Percentiles rank a stretch among this genome's conserved stretches.
Evolutionary conservation across 2,113 vertebrate genomes (phyloP).

Genomic region (Rhea pennata): DNA sequence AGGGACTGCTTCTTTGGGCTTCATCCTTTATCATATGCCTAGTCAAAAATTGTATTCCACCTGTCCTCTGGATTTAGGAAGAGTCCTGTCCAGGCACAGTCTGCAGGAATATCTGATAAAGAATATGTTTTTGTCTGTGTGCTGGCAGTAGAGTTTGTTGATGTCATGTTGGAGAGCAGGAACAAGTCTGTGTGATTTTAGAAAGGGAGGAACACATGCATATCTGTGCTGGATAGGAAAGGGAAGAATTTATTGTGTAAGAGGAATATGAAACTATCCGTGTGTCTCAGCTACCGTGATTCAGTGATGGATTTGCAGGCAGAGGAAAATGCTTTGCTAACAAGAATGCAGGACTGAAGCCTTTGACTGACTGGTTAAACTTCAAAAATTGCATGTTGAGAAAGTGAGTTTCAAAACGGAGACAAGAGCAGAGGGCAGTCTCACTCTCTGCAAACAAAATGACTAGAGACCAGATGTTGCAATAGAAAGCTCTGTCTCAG

Average conservation of each 20-base stretch:
- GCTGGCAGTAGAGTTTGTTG: background rate
- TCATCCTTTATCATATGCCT: background rate
- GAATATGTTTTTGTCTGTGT: background rate
- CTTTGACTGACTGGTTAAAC: background rate
- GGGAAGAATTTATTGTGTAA: background rate
- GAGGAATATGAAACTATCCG: background rate
- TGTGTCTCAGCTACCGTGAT: rapidly evolving
- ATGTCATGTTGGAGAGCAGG: rapidly evolving
- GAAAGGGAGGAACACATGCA: background rate
- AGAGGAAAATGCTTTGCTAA: conserved; percentile 23
- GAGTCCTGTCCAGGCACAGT: background rate
- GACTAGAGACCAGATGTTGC: background rate
- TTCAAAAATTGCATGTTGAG: background rate
- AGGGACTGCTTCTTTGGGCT: background rate
- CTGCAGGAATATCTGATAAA: background rate
- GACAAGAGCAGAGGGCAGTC: background rate
- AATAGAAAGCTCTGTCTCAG: conserved; percentile 23
- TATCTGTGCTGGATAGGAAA: background rate
- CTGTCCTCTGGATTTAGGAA: background rate
- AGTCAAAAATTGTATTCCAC: background rate
- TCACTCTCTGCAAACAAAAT: background rate
- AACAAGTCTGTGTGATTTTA: background rate
- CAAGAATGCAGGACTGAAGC: background rate
- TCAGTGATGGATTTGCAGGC: background rate
- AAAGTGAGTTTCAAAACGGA: background rate